Base-by-base conservation (phyloP, 2,113 vertebrate genomes). In the Ornithorhynchus anatinus region DNA sequence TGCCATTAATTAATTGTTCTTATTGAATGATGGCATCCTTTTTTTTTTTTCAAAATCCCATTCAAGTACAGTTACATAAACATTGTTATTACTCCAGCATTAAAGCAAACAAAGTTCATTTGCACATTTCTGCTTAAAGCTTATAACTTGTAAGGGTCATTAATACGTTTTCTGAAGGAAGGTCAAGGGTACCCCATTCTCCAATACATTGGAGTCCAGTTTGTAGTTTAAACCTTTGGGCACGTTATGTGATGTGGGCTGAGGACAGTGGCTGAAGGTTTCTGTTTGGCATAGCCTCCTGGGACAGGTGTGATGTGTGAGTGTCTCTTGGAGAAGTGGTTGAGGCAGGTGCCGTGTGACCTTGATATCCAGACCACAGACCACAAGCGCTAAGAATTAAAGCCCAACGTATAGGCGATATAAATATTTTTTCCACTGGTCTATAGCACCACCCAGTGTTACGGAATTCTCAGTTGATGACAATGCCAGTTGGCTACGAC, bases 371-470 rank as follows among this genome's bases (percentile, higher is more conserved):
- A 59, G 44, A n/a, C 42, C 77, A 37, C 29, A 53, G 51, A 61
- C 60, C n/a, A 47, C 40, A 59, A 59, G 45, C 53, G 23, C 29
- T 69, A 66, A 36, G 51, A 63, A 44, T 53, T 56, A 69, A 83
- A 69, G 43, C 12, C n/a, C 31, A 50, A 32, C 35, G n/a, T 4
- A 19, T 39, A 8, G 20, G n/a, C 11, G 32, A 59, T 69, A 48
- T 75, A 64, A 50, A 62, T 66, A 19, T 38, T 58, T 61, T 59
- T 79, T 87, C 45, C 66, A 57, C 79, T 79, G 58, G 83, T 75
- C 38, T 75, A 33, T 47, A 80, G 80, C 78, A 78, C 86, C 86
- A 85, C 80, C 86, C 48, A 80, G 86, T 84, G 86, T 77, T 72
- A 9, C 1, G 37, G 25, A 33, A 59, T 79, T 79, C 75, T 81